Conservation (phyloP, 2,113 vertebrate species). For the Osmerus mordax region DNA sequence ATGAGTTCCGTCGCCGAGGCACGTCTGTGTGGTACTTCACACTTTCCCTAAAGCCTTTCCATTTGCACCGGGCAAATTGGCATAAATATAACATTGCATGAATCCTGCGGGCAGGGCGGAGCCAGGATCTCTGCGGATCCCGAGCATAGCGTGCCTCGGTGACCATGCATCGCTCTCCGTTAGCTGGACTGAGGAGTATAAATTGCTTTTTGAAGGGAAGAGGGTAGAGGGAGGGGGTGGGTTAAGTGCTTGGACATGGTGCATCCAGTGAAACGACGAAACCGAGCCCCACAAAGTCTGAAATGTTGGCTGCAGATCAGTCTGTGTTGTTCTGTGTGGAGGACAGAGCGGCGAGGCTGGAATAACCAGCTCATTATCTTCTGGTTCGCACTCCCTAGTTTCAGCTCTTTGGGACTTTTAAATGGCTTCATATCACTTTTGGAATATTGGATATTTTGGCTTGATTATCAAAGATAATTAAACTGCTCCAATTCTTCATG, state of each 20-base stretch:
- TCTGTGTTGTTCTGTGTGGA: background rate
- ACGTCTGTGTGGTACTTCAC: no score
- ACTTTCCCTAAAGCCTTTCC: no score
- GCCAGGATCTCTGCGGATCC: no score
- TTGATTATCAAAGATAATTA: constrained; percentile 6
- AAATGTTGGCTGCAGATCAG: background rate
- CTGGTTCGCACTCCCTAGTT: background rate
- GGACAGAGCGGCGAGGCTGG: background rate
- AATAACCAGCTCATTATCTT: background rate
- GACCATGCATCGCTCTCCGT: no score
- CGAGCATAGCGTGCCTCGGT: no score
- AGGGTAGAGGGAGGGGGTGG: background rate
- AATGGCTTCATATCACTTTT: constrained; percentile 23
- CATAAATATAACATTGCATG: no score
- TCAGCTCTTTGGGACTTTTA: constrained; percentile 4
- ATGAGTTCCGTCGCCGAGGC: no score
- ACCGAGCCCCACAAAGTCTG: background rate
- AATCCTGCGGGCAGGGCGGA: no score
- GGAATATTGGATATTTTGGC: constrained; percentile 5
- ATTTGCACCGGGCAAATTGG: no score
- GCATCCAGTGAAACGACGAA: constrained; percentile 2
- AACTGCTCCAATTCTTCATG: background rate
- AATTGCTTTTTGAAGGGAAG: background rate
- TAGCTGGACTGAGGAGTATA: no score
- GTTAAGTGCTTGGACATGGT: background rate